Evolutionary conservation across 2,888 invertebrate genomes (phyloP), one percentile per base, ranked within the genome.

Genomic region (Heliconius aoede): DNA sequence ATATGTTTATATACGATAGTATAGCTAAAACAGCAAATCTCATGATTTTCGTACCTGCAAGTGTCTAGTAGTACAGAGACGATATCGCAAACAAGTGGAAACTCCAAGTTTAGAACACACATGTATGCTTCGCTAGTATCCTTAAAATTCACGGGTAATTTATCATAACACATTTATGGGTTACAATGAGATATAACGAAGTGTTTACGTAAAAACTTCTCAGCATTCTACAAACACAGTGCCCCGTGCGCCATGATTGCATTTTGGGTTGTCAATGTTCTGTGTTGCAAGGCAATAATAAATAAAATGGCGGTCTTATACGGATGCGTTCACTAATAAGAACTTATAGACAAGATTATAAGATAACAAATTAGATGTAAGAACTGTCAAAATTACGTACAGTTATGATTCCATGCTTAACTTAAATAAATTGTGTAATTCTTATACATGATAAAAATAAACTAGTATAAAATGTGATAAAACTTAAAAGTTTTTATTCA

Each of bases 241-340:
- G 87, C 92, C 90, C 92, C 93, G 93, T 94, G 94, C 95, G 95
- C 95, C 95, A 95, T 94, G 94, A 95, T 94, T 95, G 95, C 95
- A 95, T 95, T 94, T 94, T 94, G 92, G 94, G 90, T 93, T 94
- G 94, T 94, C 94, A 94, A 94, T 93, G 93, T 88, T 86, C 82
- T 82, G 91, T 92, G 91, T 92, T 94, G 89, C 93, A 84, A 89
- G 82, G 80, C 74, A 83, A 88, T 83, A 89, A 89, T 88, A 88
- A 89, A 85, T 84, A 86, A 88, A 91, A 91, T 91, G 93, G 94
- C 94, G 93, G 92, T 90, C 86, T 87, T 82, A 80, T 88, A 84
- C 7, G 67, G 83, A 78, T 85, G 89, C 93, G 89, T 91, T 93
- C 93, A 86, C n/a, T 60, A 9, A 77, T 79, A 76, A 67, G n/a